These are phyloP conservation scores for Junco hyemalis DNA, from an alignment of 2,113 vertebrate genomes.

Conservation along the genomic window DNA sequence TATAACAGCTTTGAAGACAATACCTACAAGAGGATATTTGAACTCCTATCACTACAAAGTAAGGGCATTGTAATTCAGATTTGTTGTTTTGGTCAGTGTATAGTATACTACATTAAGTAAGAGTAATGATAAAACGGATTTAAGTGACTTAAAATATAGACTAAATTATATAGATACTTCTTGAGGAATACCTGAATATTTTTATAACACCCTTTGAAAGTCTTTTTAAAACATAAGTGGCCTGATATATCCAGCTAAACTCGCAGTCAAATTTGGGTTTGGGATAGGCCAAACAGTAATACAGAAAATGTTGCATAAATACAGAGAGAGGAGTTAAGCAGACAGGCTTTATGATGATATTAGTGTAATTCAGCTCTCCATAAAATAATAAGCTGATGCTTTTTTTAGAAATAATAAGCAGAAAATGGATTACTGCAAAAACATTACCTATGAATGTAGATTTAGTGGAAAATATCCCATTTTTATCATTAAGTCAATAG, in stretches of 20 bases:
- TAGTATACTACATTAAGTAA: background rate
- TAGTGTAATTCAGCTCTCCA: background rate
- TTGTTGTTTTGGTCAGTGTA: background rate
- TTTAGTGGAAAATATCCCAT: background rate
- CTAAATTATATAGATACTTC: background rate
- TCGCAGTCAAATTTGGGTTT: background rate
- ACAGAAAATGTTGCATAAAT: background rate
- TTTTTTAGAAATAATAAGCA: background rate
- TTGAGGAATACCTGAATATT: background rate
- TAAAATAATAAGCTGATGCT: background rate
- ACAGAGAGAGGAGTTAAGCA: background rate
- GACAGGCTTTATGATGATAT: background rate
- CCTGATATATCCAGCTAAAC: background rate
- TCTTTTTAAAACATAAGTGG: background rate
- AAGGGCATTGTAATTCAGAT: background rate
- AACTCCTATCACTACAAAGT: background rate
- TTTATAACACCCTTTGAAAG: background rate
- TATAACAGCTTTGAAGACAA: conserved; percentile 25
- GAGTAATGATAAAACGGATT: background rate
- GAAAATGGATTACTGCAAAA: background rate
- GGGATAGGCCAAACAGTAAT: background rate
- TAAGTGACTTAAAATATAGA: background rate
- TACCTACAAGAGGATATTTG: background rate
- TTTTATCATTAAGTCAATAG: background rate
- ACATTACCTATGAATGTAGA: background rate